Evolutionary conservation across 2,113 vertebrate genomes (phyloP).

Genomic region (Perca flavescens): DNA sequence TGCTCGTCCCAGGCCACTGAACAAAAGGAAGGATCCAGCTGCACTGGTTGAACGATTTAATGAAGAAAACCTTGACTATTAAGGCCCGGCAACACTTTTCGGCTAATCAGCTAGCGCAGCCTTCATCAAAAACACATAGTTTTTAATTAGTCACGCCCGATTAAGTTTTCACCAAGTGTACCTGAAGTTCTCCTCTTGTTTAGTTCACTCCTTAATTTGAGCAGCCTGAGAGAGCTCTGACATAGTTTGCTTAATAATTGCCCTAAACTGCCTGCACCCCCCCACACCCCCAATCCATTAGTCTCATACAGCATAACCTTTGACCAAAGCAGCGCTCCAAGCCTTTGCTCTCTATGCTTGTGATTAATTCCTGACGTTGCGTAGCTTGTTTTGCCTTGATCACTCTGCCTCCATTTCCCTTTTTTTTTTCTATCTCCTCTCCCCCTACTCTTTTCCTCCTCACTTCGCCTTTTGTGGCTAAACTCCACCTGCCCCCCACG

Average conservation of each 20-base stretch:
- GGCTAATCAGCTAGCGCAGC: background rate
- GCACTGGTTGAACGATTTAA: constrained; percentile 50
- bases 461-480: constrained; percentile 41
- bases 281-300: background rate
- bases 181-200: constrained; percentile 53
- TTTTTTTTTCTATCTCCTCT: constrained; percentile 43
- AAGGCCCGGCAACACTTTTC: constrained; percentile 22
- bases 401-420: constrained; percentile 71
- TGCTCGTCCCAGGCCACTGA: constrained; percentile 46
- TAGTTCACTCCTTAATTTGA: constrained; percentile 27
- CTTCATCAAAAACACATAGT: constrained; percentile 59
- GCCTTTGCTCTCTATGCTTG: constrained; percentile 60
- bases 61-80: constrained; percentile 45
- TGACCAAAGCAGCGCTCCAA: constrained; percentile 48
- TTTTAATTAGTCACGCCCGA: constrained; percentile 72
- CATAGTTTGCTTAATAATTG: constrained; percentile 50
- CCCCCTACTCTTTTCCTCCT: constrained; percentile 18
- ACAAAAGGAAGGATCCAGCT: constrained; percentile 45
- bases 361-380: constrained; percentile 70
- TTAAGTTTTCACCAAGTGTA: constrained; percentile 58
- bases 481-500: constrained; percentile 33
- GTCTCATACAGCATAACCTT: constrained; percentile 10
- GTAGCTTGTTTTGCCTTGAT: constrained; percentile 79
- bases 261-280: constrained; percentile 32
- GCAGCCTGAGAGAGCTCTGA: constrained; percentile 36